Evolutionary conservation across 2,888 invertebrate genomes (phyloP), one percentile per base, ranked within the genome.

Genomic region (Thereva nobilitata): DNA sequence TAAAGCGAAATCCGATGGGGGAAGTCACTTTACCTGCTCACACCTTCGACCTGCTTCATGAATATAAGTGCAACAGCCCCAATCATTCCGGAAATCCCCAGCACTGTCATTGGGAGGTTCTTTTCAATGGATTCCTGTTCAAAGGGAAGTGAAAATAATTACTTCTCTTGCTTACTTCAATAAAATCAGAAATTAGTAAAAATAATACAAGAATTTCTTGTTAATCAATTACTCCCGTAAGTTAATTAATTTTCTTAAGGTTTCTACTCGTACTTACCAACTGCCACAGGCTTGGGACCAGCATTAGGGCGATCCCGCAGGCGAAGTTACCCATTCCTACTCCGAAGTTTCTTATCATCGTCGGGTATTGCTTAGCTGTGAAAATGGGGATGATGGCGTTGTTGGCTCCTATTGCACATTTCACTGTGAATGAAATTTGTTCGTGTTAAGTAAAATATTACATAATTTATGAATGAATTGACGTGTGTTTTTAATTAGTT

Each of bases 321-420:
- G 90, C 85, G 67, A 91, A 85, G 75, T 92, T 91, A 71, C 89
- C 90, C 65, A 88, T 87, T 7, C 89, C 89, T 10, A 89, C 86
- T 2, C 89, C 89, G 42, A 89, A 83, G 73, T 89, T 89, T 66
- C 89, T 83, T 71, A 89, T 85, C 59, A 87, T 83, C 4, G 89
- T 89, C 1, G 89, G 89, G 77, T 89, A 89, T 69, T 89, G 83
- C 76, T 88, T 87, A 2, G 89, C 88, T 0, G 89, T 89, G 77
- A 85, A 89, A 54, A 89, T 87, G 1, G 92, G 92, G 77, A 91
- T 83, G 75, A 91, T 88, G 76, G 89, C 91, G 76, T 92, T 92
- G 12, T 89, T 89, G 0, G 89, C 86, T 8, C 90, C 89, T 67
- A 91, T 89, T 41, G 88, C 85, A 74, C 91, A 90, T 81, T 91